These are phyloP conservation scores for Beris morrisii DNA, from an alignment of 2,888 invertebrate genomes.

Conservation along the genomic window DNA sequence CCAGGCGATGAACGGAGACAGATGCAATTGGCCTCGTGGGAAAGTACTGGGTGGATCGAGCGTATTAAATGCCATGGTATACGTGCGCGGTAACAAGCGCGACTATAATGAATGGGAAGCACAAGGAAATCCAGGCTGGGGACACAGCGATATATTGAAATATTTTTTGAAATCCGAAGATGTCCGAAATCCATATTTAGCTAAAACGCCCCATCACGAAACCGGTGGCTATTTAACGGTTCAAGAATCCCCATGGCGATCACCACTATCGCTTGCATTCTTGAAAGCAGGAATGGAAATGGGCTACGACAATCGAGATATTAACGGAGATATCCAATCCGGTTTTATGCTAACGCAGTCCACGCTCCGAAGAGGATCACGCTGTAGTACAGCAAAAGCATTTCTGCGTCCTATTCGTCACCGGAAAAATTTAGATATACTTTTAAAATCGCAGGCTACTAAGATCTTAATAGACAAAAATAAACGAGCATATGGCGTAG, in stretches of 20 bases:
- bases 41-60: conserved; percentile 88
- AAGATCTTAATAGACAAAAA: conserved; percentile 72
- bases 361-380: conserved; percentile 78
- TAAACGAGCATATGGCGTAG: conserved; percentile 75
- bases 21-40: conserved; percentile 91
- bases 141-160: conserved; percentile 76
- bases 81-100: conserved; percentile 81
- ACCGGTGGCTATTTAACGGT: conserved; percentile 81
- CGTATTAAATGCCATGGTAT: conserved; percentile 89
- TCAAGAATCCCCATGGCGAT: conserved; percentile 82
- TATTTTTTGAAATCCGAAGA: conserved; percentile 89
- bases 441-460: conserved; percentile 74
- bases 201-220: conserved; percentile 72
- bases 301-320: conserved; percentile 78
- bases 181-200: conserved; percentile 80
- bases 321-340: conserved; percentile 80
- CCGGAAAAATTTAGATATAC: conserved; percentile 76
- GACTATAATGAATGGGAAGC: conserved; percentile 88
- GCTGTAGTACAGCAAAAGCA: conserved; percentile 87
- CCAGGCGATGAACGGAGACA: conserved; percentile 81
- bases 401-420: conserved; percentile 80
- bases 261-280: conserved; percentile 79
- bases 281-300: conserved; percentile 79
- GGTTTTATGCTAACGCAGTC: conserved; percentile 87
- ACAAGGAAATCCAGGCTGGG: conserved; percentile 85